Base-by-base conservation (phyloP, 2,113 vertebrate genomes). In the Notothenia rossii region DNA sequence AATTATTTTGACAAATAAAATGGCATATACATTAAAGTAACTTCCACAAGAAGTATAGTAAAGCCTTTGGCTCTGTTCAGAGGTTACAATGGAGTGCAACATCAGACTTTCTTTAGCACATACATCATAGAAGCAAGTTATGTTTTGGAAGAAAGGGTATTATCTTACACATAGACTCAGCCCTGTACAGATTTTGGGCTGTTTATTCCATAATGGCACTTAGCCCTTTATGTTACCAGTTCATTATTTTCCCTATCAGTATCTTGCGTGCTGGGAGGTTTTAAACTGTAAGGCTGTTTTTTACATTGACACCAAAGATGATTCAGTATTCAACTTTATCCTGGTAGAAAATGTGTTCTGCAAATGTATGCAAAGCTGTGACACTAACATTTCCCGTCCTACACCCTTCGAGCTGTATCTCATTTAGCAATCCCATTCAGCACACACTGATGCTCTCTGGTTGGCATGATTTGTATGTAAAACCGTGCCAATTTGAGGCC, bases 31-130 rank as follows among this genome's bases (percentile, higher is more conserved):
- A 81, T 70, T 17, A 51, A 56, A 25, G 1, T 5, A 11, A 89
- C 93, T 94, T 94, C 93, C 71, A 93, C 84, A 76, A 88, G 93
- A 94, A 94, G 93, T 89, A 88, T 83, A 92, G 14, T 68, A 53
- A 62, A 85, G 20, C 51, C 5, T 17, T 20, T 13, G 51, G 17
- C 55, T 75, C 67, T 18, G 7, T 40, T 40, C 36, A 40, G 36
- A 40, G 36, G 36, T 66, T 18, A 46, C 40, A 63, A 50, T 68
- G 48, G 7, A 73, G 64, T 64, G 63, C 65, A 77, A 64, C 72
- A 75, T 25, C 25, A 2, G 25, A 25, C 25, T 25, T 25, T 25
- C 25, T 25, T 25, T 25, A 25, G 25, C 2, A 25, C 40, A 67
- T 9, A 2, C 17, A 43, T 82, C 46, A 58, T 12, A 71, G 18